Percentiles rank a stretch among this genome's conserved stretches.
These are phyloP conservation scores for Barnardius zonarius DNA, from an alignment of 2,113 vertebrate species.

Conservation along the genomic window DNA sequence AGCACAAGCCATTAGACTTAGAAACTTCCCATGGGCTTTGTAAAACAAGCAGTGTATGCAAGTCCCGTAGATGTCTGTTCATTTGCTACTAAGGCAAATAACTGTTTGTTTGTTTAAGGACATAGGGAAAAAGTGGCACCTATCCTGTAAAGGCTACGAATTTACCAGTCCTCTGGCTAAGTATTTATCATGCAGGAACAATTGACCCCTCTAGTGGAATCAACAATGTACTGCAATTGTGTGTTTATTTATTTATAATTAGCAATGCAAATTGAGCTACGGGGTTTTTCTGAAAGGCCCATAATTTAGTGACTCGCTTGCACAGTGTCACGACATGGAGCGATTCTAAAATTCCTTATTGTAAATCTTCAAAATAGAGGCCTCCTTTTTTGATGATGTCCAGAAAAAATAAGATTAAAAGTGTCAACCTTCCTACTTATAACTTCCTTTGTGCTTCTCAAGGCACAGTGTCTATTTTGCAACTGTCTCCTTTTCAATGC, in stretches of 20 bases:
- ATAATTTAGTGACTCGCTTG: neutral
- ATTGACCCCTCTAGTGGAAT: conserved; percentile 80
- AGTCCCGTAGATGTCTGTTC: neutral
- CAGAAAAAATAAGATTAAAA: neutral
- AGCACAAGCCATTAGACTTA: neutral
- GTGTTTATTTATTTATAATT: neutral
- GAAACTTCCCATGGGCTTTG: neutral
- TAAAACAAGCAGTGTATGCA: neutral
- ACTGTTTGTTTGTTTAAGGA: neutral
- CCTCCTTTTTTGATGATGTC: neutral
- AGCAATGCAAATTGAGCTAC: neutral
- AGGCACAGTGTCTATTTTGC: neutral
- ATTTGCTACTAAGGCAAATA: neutral
- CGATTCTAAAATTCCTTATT: neutral
- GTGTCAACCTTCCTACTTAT: neutral
- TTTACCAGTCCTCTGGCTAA: neutral
- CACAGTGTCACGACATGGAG: neutral
- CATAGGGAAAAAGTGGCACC: neutral
- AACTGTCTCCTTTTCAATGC: neutral
- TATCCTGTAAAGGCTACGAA: neutral
- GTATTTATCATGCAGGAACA: conserved; percentile 54
- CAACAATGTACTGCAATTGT: conserved; percentile 35
- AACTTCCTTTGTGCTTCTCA: neutral
- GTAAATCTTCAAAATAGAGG: neutral
- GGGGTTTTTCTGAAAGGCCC: neutral